A percentile compares a stretch with the other conserved stretches of the same genome.
phyloP scores from a whole-genome alignment of 2,797 vertebrate genomes.

The Diglossa cyanea region DNA sequence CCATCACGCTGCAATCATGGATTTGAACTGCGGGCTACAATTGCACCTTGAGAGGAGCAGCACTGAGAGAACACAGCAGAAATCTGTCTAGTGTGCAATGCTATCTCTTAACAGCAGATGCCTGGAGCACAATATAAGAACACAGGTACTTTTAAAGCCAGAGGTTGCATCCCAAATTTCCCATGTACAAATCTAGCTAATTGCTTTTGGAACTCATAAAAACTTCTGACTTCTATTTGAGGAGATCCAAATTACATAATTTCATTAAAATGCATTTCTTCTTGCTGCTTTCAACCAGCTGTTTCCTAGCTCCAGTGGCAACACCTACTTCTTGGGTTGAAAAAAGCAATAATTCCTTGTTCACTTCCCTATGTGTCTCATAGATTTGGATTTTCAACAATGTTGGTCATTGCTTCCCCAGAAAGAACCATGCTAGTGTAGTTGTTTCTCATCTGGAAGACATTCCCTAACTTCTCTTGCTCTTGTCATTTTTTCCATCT shows the following conservation, averaged over 20 bases:
- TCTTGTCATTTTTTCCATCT: neutral
- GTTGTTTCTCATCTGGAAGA: neutral
- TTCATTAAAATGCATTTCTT: neutral
- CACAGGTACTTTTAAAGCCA: conserved; percentile 1
- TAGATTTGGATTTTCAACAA: neutral
- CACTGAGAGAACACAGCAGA: neutral
- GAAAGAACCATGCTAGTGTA: neutral
- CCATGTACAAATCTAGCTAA: neutral
- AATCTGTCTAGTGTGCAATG: neutral
- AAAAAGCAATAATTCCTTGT: neutral
- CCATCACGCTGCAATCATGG: neutral
- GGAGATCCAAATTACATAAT: neutral
- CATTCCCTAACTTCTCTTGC: neutral
- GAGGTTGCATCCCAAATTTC: neutral
- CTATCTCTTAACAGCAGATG: neutral
- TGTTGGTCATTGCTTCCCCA: neutral
- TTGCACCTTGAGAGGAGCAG: conserved; percentile 5
- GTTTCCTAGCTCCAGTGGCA: neutral
- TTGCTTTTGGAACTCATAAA: neutral
- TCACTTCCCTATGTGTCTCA: neutral
- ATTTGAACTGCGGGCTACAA: conserved; percentile 14
- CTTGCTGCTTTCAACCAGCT: neutral
- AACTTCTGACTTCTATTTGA: neutral
- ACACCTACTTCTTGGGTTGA: neutral
- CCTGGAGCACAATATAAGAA: neutral